These are phyloP conservation scores for Heliconius himera DNA, from an alignment of 1,140 invertebrate genomes.

Conservation along the genomic window DNA sequence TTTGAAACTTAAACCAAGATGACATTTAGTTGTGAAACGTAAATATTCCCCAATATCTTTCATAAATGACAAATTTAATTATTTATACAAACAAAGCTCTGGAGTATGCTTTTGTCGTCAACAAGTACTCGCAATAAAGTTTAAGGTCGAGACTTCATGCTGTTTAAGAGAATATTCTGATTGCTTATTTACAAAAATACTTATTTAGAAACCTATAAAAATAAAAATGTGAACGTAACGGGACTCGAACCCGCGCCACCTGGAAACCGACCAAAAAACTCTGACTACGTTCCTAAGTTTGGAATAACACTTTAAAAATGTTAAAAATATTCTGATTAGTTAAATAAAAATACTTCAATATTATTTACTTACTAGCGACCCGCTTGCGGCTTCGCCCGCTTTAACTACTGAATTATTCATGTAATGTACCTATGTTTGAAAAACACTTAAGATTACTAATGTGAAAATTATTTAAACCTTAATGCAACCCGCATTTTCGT, in stretches of 20 bases:
- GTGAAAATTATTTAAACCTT: too few relatives aligned
- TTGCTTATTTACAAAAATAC: background rate
- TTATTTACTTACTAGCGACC: background rate
- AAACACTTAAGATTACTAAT: too few relatives aligned
- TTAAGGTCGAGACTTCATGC: background rate
- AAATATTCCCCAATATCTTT: background rate
- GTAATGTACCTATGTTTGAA: too few relatives aligned
- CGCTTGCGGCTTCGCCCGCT: too few relatives aligned
- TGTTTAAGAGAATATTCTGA: background rate
- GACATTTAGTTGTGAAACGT: background rate
- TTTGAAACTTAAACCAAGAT: background rate
- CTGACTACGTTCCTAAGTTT: too few relatives aligned
- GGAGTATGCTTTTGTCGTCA: background rate
- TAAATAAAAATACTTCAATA: background rate
- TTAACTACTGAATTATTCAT: too few relatives aligned
- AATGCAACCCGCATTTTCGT: too few relatives aligned
- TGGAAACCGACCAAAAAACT: too few relatives aligned
- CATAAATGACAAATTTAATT: slow-evolving; percentile 5
- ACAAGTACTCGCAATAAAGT: background rate
- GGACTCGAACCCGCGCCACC: too few relatives aligned
- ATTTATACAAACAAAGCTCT: slow-evolving; percentile 7
- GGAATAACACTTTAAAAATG: too few relatives aligned
- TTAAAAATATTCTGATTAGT: background rate
- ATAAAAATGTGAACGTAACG: too few relatives aligned
- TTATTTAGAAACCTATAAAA: too few relatives aligned